Percentiles rank a stretch among this genome's conserved stretches.
phyloP scores from a whole-genome alignment of 2,113 vertebrate genomes.

The Fulica atra region DNA sequence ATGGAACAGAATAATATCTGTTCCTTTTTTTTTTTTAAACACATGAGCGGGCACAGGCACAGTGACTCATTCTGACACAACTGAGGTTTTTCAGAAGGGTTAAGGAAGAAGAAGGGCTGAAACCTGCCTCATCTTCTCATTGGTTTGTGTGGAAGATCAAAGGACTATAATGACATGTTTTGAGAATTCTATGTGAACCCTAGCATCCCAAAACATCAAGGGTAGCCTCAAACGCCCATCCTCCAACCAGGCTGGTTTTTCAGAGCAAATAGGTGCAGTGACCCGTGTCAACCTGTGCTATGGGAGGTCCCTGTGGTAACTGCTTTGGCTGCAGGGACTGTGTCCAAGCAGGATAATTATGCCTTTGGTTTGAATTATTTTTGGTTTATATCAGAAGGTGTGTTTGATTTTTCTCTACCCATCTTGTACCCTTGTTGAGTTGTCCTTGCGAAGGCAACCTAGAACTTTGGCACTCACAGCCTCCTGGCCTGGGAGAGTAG shows the following conservation, averaged over 20 bases:
- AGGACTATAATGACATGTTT: background rate
- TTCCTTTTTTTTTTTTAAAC: background rate
- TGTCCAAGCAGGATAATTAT: background rate
- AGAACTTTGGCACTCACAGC: background rate
- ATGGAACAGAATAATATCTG: background rate
- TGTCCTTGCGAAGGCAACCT: background rate
- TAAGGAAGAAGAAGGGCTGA: background rate
- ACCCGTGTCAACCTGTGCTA: background rate
- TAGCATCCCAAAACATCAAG: background rate
- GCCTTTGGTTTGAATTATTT: background rate
- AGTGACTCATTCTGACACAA: constrained; percentile 27
- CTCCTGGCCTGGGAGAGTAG: background rate
- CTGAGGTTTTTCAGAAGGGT: constrained; percentile 24
- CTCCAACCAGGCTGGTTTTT: background rate
- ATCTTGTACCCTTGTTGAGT: background rate
- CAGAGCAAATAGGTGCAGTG: background rate
- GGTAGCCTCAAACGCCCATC: background rate
- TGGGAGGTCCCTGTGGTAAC: background rate
- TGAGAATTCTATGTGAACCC: background rate
- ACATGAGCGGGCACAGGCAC: background rate
- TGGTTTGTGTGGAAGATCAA: background rate
- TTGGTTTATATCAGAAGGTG: background rate
- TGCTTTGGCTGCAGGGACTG: background rate
- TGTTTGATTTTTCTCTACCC: background rate
- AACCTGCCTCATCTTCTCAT: background rate